Evolutionary conservation across 1,140 invertebrate genomes (phyloP), one percentile per base, ranked within the genome.

Genomic region (Parasteatoda tepidariorum): DNA sequence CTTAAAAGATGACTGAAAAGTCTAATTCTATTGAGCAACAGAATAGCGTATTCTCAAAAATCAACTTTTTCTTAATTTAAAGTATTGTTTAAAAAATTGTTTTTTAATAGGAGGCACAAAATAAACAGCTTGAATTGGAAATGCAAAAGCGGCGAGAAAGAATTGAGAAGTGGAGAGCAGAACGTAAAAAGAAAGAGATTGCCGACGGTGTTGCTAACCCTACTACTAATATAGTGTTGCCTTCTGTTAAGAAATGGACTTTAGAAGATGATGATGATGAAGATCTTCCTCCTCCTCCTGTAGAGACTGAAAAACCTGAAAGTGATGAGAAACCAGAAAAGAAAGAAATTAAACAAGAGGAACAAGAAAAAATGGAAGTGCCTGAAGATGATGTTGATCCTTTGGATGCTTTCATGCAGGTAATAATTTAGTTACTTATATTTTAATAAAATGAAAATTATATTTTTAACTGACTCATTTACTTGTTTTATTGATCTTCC

Each of bases 381-480:
- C 70, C 59, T 3, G 88, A 88, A 75, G 89, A 96, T 84, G 96
- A 98, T 89, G 93, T 97, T 64, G 97, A 99, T 91, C 96, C 97
- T 15, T 90, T 99, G 6, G 97, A 99, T 92, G 97, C 97, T 7
- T 99, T 95, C 88, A 99, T 99, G 98, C 92, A 94, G 88, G 95
- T 91, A n/a, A 92, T 85, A 79, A 1, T 15, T 59, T 59, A 22
- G 9, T 1, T 5, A 59, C 2, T n/a, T 59, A 59, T 59, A 26
- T 11, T 59, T 59, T 59, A 26, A 48, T 13, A n/a, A n/a, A 48
- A 2, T 2, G 1, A 4, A 18, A 18, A 48, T 48, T 9, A 48
- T 48, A 4, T 13, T 0, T 48, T 48, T 48, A 48, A 48, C 38
- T 48, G 18, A 2, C 18, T 2, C 4, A 48, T 48, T 1, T 48